Base-by-base conservation (phyloP, 2,113 vertebrate species). In the Prietella phreatophila region DNA sequence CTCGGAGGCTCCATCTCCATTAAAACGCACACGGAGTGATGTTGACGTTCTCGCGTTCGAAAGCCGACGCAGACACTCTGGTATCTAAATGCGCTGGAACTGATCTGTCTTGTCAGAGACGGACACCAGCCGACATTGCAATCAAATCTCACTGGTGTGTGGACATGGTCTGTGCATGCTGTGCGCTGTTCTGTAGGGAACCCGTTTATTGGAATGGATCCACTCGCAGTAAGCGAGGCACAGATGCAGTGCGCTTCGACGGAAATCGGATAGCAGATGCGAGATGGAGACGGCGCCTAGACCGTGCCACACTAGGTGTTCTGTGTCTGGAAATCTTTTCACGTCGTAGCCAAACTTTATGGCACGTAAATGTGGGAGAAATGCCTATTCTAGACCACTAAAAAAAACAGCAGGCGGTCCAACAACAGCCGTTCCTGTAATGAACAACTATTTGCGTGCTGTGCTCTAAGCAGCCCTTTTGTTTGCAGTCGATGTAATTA, bases 401-500 rank as follows among this genome's bases (percentile, higher is more conserved):
- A 76, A 87, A 87, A 85, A 85, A 13, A 27, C 55, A 14, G 13
- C 73, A 88, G 84, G 84, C 79, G 83, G 58, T 33, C 47, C 15
- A 83, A 22, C 60, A 47, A 82, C 73, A 76, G 83, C 78, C 83
- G 25, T 83, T 73, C 39, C 47, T 47, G 33, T 89, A 85, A 86
- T 80, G 33, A 75, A 81, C 47, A 69, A 19, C 39, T 61, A 30
- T 86, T 75, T 79, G 78, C 84, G 85, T 55, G 55, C 83, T 73
- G 81, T 81, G 83, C 76, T 88, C 82, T 65, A 58, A 73, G 84
- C 80, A 84, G 80, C 39, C 79, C 65, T 60, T 85, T 88, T 89
- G 85, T 82, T 90, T 85, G 83, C 82, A 85, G 55, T 80, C n/a
- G 47, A 88, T 86, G 85, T 88, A 88, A 90, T 90, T 90, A 88